Conservation (phyloP, 1,140 invertebrate genomes). For the Centruroides vittatus region DNA sequence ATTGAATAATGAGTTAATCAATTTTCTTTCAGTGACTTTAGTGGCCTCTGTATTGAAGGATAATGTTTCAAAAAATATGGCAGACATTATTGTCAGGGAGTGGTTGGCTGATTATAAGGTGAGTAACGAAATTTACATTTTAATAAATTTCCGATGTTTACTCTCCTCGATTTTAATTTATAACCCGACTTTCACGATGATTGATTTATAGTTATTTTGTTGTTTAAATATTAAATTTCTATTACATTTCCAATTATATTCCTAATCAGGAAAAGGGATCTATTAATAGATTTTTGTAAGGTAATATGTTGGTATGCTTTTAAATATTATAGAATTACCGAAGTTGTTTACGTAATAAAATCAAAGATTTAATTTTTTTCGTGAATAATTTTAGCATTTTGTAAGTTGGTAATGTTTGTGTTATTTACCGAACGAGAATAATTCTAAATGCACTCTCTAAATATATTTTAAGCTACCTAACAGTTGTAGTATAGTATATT, state of each 20-base stretch:
- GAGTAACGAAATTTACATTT: not conserved
- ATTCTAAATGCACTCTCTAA: too few relatives aligned
- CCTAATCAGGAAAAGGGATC: not conserved
- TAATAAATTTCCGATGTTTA: too few relatives aligned
- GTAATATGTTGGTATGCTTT: too few relatives aligned
- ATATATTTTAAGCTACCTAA: too few relatives aligned
- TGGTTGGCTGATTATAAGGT: slow-evolving; percentile 61
- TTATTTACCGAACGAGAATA: too few relatives aligned
- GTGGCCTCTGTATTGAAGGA: slow-evolving; percentile 2
- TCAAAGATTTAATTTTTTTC: not conserved
- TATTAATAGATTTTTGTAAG: not conserved
- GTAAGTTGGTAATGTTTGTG: too few relatives aligned
- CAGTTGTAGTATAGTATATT: too few relatives aligned
- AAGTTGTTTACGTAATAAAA: not conserved
- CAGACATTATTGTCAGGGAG: slow-evolving; percentile 55
- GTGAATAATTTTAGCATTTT: too few relatives aligned
- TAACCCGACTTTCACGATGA: too few relatives aligned
- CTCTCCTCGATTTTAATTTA: too few relatives aligned
- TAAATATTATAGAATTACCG: too few relatives aligned
- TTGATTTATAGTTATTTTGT: too few relatives aligned
- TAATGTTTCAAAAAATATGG: slow-evolving; percentile 37
- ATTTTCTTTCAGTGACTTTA: not conserved
- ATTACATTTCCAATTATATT: not conserved
- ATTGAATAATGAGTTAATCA: not conserved
- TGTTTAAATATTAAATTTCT: not conserved